Base-by-base conservation (phyloP, 2,113 vertebrate species). In the Thunnus maccoyii region DNA sequence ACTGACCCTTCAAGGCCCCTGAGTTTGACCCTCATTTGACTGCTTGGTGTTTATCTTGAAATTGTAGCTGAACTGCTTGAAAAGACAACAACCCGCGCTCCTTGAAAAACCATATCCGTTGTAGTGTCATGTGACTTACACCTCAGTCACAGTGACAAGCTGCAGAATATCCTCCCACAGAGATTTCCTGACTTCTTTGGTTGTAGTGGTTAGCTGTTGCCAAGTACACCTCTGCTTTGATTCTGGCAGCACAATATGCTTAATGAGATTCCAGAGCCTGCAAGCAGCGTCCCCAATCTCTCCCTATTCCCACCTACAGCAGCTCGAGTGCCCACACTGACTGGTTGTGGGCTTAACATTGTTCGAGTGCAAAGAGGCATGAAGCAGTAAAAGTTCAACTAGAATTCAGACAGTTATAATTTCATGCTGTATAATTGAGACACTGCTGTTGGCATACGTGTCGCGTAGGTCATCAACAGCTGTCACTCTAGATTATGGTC, bases 221-320 rank as follows among this genome's bases (percentile, higher is more conserved):
- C 91, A 90, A 84, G 54, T 83, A 80, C 87, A 88, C 88, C 80
- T 89, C 89, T 89, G 90, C 89, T 83, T 90, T 82, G 76, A 90
- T 76, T 89, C 76, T 84, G 62, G 74, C 76, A 84, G 67, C 86
- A 91, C 76, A 87, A 79, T 74, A 69, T 65, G 60, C 71, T 72
- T 85, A 89, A 90, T 86, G 65, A 89, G 87, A 93, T 92, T 91
- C 82, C 67, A 65, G 57, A 60, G 82, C 75, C 83, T 90, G 82
- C 68, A 11, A 83, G 82, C 88, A 5, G 56, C 27, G 51, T 54
- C 85, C 77, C 73, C 50, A 41, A 60, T 84, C 60, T 76, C 62
- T 72, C 48, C 58, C 41, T 64, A 54, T 71, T 67, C 50, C 88
- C 86, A 80, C 86, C 86, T 67, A 82, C 65, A n/a, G 78, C 77